A percentile compares a stretch with the other conserved stretches of the same genome.
Evolutionary conservation across 1,140 invertebrate species (phyloP).

Genomic region (Neocloeon triangulifer): DNA sequence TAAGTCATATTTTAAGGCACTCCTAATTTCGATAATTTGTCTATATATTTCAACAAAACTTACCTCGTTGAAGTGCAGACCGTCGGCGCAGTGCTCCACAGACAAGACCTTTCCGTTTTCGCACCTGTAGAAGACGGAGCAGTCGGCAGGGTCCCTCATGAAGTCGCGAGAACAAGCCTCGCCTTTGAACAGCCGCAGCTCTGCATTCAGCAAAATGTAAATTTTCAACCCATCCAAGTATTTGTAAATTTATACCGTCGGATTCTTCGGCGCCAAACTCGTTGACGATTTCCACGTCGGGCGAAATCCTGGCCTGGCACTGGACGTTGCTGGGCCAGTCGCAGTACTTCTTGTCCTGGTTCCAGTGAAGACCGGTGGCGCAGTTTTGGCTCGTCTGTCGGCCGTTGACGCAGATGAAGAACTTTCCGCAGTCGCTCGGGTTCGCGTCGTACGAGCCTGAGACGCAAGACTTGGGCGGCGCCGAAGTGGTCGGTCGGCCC

Average conservation of each 20-base stretch:
- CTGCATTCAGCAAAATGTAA: too few relatives aligned
- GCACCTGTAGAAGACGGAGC: conserved; percentile 41
- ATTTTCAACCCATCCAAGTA: too few relatives aligned
- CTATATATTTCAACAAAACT: too few relatives aligned
- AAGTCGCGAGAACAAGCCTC: too few relatives aligned
- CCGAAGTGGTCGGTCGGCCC: neutral
- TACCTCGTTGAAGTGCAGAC: conserved; percentile 32
- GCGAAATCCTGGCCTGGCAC: too few relatives aligned
- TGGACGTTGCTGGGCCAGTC: conserved; percentile 34
- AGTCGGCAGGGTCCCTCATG: conserved; percentile 37
- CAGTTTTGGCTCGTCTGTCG: conserved; percentile 36
- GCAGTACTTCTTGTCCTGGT: conserved; percentile 32
- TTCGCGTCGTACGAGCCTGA: conserved; percentile 32
- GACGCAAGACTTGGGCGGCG: conserved; percentile 13
- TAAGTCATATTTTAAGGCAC: too few relatives aligned
- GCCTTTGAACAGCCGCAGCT: too few relatives aligned
- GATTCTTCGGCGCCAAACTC: neutral
- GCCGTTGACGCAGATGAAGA: conserved; percentile 44
- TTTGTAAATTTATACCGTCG: too few relatives aligned
- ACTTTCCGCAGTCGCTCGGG: conserved; percentile 30
- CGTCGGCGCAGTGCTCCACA: conserved; percentile 20
- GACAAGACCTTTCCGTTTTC: conserved; percentile 14
- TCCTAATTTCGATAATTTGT: too few relatives aligned
- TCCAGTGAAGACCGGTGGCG: conserved; percentile 44
- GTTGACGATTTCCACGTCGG: conserved; percentile 1